Base-by-base conservation (phyloP, 2,113 vertebrate genomes). In the Tragelaphus imberbis region DNA sequence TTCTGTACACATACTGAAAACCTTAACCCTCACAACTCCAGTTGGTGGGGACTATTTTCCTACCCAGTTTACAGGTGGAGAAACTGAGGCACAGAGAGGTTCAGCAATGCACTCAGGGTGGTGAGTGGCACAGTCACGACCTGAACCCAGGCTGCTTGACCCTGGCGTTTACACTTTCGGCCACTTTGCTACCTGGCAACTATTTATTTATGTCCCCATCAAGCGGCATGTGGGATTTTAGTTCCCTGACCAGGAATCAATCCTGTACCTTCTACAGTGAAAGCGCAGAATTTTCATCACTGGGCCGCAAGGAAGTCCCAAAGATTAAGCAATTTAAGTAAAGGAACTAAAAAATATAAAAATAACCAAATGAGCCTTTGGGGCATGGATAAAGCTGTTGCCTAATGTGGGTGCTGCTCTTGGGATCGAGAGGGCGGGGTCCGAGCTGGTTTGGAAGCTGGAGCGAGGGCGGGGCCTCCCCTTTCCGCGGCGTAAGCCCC, bases 401-500 rank as follows among this genome's bases (percentile, higher is more conserved):
- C 21, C 16, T 27, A 15, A 14, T 4, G 1, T 13, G 36, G 84
- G 17, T 3, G 56, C 87, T 2, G 53, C 61, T 33, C 21, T 2
- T n/a, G 27, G 27, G 36, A 77, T 14, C 0, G 2, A 33, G 30
- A 12, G 27, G 28, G n/a, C 2, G 28, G 36, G 25, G 33, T 44
- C 56, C 19, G 2, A 17, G 40, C 21, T 11, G 58, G 9, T 23
- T 27, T 27, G 3, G 36, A 16, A 82, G 25, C 44, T 2, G 14
- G 30, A 17, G 21, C 7, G 10, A 33, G 11, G 93, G 23, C 9
- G 23, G 25, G 10, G 30, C 23, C 49, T 2, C 28, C n/a, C 36
- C 5, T 1, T 15, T 40, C 5, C 1, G 0, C 0, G 2, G 3
- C 65, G 33, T 25, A 25, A 14, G 19, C 61, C 33, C 40, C 5